Conservation (phyloP, 35 echinoderm and acorn worm genomes). For the Diadema setosum region DNA sequence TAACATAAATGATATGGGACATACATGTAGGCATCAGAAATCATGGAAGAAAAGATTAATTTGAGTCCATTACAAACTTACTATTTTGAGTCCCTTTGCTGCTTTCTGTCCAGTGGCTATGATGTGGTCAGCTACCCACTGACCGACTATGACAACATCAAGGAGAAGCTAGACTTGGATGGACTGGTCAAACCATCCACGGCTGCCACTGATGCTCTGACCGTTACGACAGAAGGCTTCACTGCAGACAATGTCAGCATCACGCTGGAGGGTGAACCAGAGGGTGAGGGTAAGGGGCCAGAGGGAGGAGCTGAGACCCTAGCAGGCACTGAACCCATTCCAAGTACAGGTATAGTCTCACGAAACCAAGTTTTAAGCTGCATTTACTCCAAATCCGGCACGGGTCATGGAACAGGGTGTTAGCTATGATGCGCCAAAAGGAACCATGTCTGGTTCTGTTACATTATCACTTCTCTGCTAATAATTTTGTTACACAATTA, state of each 20-base stretch:
- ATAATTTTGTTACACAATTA: too few relatives aligned
- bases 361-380: background rate
- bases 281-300: background rate
- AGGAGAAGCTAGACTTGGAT: slow-evolving; percentile 33
- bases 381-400: too few relatives aligned
- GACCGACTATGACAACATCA: slow-evolving; percentile 61
- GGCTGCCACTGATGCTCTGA: slow-evolving; percentile 24
- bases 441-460: too few relatives aligned
- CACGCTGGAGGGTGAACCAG: background rate
- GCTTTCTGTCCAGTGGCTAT: slow-evolving; percentile 44
- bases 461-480: too few relatives aligned
- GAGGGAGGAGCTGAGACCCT: background rate
- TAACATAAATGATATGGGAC: too few relatives aligned
- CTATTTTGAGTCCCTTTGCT: background rate
- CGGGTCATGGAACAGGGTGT: too few relatives aligned
- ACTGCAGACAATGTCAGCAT: background rate
- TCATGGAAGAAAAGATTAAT: background rate
- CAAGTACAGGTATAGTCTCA: slow-evolving; percentile 6
- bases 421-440: too few relatives aligned
- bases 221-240: background rate
- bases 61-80: background rate
- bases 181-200: slow-evolving; percentile 36
- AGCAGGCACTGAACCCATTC: background rate
- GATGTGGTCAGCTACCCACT: slow-evolving; percentile 87
- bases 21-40: background rate